Conservation (phyloP, 1,140 invertebrate genomes). For the Drosophila insularis region DNA sequence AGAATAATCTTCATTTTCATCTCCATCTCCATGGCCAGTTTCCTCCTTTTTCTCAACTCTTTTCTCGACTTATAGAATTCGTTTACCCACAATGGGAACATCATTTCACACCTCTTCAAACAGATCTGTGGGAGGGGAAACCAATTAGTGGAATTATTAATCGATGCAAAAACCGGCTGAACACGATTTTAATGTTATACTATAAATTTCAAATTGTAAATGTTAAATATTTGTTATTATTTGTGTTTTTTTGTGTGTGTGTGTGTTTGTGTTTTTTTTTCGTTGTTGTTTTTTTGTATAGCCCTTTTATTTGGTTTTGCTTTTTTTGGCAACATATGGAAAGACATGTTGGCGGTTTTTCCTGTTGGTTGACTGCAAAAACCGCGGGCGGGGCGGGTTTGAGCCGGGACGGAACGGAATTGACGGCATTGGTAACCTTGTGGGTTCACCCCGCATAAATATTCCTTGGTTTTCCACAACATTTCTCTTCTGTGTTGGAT, state of each 20-base stretch:
- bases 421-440: neutral
- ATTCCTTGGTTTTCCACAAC: neutral
- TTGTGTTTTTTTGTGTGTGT: constrained; percentile 17
- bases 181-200: neutral
- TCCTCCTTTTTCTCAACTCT: neutral
- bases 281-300: neutral
- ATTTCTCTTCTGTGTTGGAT: neutral
- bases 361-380: neutral
- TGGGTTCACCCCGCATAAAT: neutral
- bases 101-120: neutral
- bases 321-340: constrained; percentile 7
- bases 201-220: constrained; percentile 9
- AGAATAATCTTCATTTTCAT: neutral
- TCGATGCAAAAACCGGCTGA: neutral
- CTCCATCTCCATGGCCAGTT: no score
- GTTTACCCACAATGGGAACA: neutral
- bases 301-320: neutral
- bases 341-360: constrained; percentile 5
- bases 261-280: neutral
- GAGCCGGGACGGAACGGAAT: neutral
- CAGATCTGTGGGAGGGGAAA: neutral
- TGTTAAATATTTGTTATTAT: neutral
- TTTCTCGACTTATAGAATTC: neutral
- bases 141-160: constrained; percentile 7
- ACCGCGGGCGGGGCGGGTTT: neutral